Evolutionary conservation across 2,888 invertebrate genomes (phyloP).

Genomic region (Koerneria pararmatus): DNA sequence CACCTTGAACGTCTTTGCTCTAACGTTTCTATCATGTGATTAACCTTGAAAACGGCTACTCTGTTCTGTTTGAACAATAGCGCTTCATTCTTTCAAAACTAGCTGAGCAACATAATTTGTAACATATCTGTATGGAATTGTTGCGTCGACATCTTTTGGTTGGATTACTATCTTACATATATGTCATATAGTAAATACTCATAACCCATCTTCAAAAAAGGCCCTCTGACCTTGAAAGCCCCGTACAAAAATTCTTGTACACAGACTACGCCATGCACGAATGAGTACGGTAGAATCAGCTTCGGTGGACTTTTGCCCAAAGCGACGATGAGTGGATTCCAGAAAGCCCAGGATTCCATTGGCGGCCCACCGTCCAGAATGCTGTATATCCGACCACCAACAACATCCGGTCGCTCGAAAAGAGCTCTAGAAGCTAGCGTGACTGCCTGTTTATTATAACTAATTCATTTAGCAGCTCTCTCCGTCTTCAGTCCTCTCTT

Average conservation of each 20-base stretch:
- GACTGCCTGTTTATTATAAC: conserved; percentile 15
- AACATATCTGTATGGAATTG: conserved; percentile 61
- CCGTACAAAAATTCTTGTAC: conserved; percentile 30
- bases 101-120: conserved; percentile 9
- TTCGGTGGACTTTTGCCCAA: conserved; percentile 19
- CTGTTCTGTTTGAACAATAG: no score
- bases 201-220: neutral
- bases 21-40: no score
- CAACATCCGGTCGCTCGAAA: conserved; percentile 18
- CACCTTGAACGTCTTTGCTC: no score
- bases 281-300: conserved; percentile 26
- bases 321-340: conserved; percentile 29
- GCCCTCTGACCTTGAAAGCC: conserved; percentile 17
- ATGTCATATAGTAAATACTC: neutral
- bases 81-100: no score
- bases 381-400: conserved; percentile 62
- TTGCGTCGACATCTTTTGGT: conserved; percentile 20
- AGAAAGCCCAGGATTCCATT: conserved; percentile 26
- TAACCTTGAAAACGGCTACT: no score
- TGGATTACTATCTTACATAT: neutral
- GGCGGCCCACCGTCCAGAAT: conserved; percentile 61
- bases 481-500: no score
- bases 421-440: conserved; percentile 30
- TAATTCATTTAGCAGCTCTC: no score
- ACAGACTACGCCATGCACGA: conserved; percentile 30